These are phyloP conservation scores for Holothuria glaberrima DNA, from an alignment of 35 echinoderm and acorn worm genomes.

Conservation along the genomic window DNA sequence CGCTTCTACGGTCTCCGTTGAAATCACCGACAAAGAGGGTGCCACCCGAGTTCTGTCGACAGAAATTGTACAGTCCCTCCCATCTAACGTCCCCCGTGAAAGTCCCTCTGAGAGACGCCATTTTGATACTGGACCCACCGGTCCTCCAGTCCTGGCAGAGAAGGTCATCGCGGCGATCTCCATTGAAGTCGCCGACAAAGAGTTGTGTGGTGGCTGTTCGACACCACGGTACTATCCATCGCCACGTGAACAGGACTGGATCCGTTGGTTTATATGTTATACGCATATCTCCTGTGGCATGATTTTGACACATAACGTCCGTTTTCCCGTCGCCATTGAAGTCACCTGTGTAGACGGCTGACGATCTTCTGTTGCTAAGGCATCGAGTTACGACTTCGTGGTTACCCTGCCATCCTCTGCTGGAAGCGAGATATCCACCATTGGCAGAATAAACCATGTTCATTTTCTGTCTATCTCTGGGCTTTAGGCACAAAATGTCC, in stretches of 20 bases:
- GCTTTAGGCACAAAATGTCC: slow-evolving; percentile 24
- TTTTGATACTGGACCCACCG: slow-evolving; percentile 17
- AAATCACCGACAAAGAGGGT: slow-evolving; percentile 47
- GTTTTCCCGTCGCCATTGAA: slow-evolving; percentile 47
- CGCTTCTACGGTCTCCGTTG: slow-evolving; percentile 44
- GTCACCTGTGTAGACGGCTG: slow-evolving; percentile 1
- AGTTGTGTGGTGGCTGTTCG: background rate
- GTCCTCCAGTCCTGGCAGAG: slow-evolving; percentile 51
- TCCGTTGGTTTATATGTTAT: slow-evolving; percentile 32
- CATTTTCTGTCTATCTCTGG: slow-evolving; percentile 21
- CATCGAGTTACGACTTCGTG: slow-evolving; percentile 10
- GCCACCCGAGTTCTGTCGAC: background rate
- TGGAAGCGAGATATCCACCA: background rate
- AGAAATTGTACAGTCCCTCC: slow-evolving; percentile 4
- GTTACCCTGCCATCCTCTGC: slow-evolving; percentile 20
- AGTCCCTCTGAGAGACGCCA: slow-evolving; percentile 23
- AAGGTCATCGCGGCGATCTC: slow-evolving; percentile 50
- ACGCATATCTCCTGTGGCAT: background rate
- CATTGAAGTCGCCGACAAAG: slow-evolving; percentile 62
- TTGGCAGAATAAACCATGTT: slow-evolving; percentile 37
- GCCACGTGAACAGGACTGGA: slow-evolving; percentile 18
- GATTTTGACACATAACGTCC: slow-evolving; percentile 49
- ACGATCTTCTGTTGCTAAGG: background rate
- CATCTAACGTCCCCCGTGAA: slow-evolving; percentile 9
- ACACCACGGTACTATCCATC: slow-evolving; percentile 49